These are phyloP conservation scores for Menura novaehollandiae DNA, from an alignment of 2,113 vertebrate genomes.

Conservation along the genomic window DNA sequence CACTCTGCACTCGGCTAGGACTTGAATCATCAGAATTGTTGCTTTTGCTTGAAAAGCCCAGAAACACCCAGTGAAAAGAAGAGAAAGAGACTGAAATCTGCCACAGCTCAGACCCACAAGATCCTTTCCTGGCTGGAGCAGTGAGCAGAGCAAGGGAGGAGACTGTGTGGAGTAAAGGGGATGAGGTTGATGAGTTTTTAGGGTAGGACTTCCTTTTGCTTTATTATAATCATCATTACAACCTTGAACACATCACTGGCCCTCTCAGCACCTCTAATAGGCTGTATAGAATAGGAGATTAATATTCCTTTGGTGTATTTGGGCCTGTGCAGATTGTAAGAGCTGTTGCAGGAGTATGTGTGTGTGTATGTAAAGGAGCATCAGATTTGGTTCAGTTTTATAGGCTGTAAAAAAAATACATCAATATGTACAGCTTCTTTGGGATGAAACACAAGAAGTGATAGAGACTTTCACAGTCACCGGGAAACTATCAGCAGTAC, in stretches of 20 bases:
- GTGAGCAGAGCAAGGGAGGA: too few relatives aligned
- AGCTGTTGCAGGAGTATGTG: not conserved
- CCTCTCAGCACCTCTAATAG: not conserved
- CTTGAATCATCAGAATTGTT: not conserved
- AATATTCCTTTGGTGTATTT: not conserved
- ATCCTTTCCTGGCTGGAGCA: not conserved
- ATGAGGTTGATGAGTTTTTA: not conserved
- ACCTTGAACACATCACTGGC: not conserved
- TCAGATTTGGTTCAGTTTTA: not conserved
- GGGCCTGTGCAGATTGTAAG: not conserved
- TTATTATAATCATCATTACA: not conserved
- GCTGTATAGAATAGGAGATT: not conserved
- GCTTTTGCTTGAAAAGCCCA: not conserved
- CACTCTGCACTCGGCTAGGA: not conserved
- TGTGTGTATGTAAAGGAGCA: not conserved
- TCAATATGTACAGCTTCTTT: accelerated
- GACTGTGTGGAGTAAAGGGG: not conserved
- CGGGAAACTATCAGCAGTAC: not conserved
- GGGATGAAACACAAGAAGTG: not conserved
- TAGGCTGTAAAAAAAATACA: not conserved
- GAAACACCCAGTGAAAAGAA: not conserved
- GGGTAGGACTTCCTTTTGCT: not conserved
- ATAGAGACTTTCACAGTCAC: not conserved
- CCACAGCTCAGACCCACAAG: not conserved
- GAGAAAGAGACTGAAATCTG: not conserved